Evolutionary conservation across 2,113 vertebrate genomes (phyloP), one percentile per base, ranked within the genome.

Genomic region (Leptodactylus fuscus): DNA sequence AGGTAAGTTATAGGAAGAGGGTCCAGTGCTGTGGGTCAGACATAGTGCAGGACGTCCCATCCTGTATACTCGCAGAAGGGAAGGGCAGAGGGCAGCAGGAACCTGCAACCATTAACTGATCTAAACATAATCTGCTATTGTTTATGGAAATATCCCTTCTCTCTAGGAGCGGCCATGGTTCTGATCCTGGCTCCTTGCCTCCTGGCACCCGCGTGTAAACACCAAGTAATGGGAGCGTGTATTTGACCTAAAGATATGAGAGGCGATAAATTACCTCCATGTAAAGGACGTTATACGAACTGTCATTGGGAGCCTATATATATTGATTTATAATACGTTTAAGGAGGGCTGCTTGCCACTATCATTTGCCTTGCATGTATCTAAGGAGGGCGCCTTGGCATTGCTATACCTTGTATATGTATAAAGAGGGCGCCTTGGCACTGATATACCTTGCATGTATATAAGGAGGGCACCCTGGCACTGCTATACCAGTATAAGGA

Each of bases 141-240:
- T 85, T 85, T 85, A 85, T 85, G 34, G 46, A 53, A 79, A 85
- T 69, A 74, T 85, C 83, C 83, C 65, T 49, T 55, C 32, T 79
- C 15, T 15, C 78, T 44, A 83, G 71, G 53, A 83, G 82, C 1
- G 53, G 71, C 38, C 32, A 29, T 36, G 18, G 41, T 41, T 75
- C 49, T 18, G 29, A 36, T 38, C 34, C 36, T 85, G 83, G 83
- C 83, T 7, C 22, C 12, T 15, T 70, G 83, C 83, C 83, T 79
- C 44, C 75, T 85, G 75, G 83, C 83, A 55, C 48, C 65, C 16
- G 27, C 53, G 22, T 41, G 16, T 85, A 78, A 83, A 76, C 82
- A 75, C 36, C 53, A 48, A 74, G 81, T 58, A 58, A 67, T 83
- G 71, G 53, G 70, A 83, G 71, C 16, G 36, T n/a, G 38, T 16